Base-by-base conservation (phyloP, 1,140 invertebrate species). In the Leguminivora glycinivorella region DNA sequence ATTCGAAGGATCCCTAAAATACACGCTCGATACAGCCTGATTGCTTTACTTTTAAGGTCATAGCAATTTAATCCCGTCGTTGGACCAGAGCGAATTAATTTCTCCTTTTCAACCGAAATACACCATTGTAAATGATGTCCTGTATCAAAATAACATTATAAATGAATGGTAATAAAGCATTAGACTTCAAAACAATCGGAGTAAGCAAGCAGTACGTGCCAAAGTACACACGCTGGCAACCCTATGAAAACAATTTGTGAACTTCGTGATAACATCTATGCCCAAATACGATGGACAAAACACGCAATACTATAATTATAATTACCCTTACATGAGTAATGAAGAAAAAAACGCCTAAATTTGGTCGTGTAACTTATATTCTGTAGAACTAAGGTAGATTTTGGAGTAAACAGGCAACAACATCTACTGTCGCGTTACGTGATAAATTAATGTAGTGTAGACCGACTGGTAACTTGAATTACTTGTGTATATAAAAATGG, bases 301-400 rank as follows among this genome's bases (percentile, higher is more conserved):
- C 81, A 83, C 81, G 81, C 79, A 74, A 83, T 60, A 76, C 70
- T 40, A 77, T 77, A 81, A 81, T 83, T 83, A 83, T 58, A 71
- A 69, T 68, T 43, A 68, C 72, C 58, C 75, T 68, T 77, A 68
- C 70, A 77, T 80, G 70, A 79, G 74, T 75, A 71, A 75, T 77
- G 70, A 69, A 58, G 9, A 72, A 66, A 72, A 70, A 72, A 67
- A 67, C 38, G 12, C 19, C 9, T n/a, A 34, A 14, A 14, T 29
- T 17, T 9, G 14, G 12, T 1, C 14, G 1, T 10, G n/a, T 29
- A 29, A n/a, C 0, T n/a, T 29, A 9, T 63, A 22, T 9, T 2
- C 1, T 9, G 31, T 17, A 6, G n/a, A 31, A 10, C 31, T 22
- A 63, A 63, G 31, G 58, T 63, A n/a, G 26, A 63, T 7, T n/a